A percentile compares a stretch with the other conserved stretches of the same genome.
Evolutionary conservation across 2,888 invertebrate species (phyloP).

Genomic region (Galeruca laticollis): DNA sequence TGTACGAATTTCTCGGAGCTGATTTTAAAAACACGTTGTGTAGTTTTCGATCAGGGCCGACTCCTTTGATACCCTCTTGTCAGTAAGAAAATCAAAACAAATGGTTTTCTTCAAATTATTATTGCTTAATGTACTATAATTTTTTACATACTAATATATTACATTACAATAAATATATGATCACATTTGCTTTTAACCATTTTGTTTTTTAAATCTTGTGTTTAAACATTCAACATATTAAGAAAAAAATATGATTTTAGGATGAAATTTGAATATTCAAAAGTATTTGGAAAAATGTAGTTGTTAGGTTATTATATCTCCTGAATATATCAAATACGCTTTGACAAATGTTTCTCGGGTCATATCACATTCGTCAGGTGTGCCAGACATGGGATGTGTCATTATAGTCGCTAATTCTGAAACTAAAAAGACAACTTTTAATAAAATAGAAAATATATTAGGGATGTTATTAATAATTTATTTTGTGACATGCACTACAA

Average conservation of each 20-base stretch:
- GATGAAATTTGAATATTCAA: not conserved
- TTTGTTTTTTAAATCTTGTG: not conserved
- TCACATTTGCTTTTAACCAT: constrained; percentile 14
- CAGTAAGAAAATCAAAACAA: not conserved
- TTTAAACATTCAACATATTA: not conserved
- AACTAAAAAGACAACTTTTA: not conserved
- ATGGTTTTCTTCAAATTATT: constrained; percentile 1
- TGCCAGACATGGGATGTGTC: not conserved
- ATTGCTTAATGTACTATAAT: constrained; percentile 25
- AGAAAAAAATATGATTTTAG: constrained; percentile 6
- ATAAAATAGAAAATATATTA: too few relatives aligned
- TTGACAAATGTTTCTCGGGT: not conserved
- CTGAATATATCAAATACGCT: not conserved
- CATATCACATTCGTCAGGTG: not conserved
- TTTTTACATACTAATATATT: constrained; percentile 18
- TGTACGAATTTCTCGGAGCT: too few relatives aligned
- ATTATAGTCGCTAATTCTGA: not conserved
- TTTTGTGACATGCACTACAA: too few relatives aligned
- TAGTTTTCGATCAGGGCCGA: too few relatives aligned
- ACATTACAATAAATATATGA: constrained; percentile 22
- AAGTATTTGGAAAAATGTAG: not conserved
- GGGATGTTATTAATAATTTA: too few relatives aligned
- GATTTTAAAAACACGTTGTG: too few relatives aligned
- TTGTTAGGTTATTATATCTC: not conserved
- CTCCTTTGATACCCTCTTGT: not conserved